phyloP scores from a whole-genome alignment of 2,113 vertebrate species.

The Rhizomys pruinosus region DNA sequence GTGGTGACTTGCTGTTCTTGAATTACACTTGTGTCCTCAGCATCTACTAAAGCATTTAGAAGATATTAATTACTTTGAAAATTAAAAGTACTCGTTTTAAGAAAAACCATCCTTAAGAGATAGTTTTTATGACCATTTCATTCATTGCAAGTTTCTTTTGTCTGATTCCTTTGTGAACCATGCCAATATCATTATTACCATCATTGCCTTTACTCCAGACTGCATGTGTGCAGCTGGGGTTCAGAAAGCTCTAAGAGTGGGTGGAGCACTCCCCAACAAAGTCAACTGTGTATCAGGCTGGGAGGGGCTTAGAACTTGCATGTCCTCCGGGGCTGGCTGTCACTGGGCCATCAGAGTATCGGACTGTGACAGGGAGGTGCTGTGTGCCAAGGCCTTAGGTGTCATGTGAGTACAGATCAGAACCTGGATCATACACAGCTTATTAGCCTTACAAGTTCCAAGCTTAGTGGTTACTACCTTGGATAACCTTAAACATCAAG shows the following conservation, averaged over 20 bases:
- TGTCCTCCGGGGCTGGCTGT: too few species aligned
- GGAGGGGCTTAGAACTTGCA: neutral
- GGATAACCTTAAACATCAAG: neutral
- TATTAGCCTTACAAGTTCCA: neutral
- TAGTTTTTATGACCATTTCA: neutral
- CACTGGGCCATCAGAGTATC: too few species aligned
- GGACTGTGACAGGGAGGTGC: too few species aligned
- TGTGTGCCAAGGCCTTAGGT: neutral
- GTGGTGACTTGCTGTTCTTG: too few species aligned
- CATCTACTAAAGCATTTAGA: neutral
- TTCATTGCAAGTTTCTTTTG: conserved; percentile 16
- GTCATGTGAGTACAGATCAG: neutral
- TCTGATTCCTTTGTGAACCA: neutral
- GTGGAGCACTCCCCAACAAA: neutral
- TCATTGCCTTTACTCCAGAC: neutral
- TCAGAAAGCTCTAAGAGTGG: neutral
- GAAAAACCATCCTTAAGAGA: conserved; percentile 18
- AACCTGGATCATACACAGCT: neutral
- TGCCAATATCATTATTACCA: neutral
- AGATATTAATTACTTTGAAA: conserved; percentile 19
- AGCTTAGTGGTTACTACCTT: neutral
- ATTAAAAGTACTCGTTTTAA: neutral
- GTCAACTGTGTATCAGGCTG: neutral
- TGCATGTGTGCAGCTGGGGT: too few species aligned
- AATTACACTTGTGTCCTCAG: neutral